These are phyloP conservation scores for Limonius californicus DNA, from an alignment of 1,140 invertebrate genomes.

Conservation along the genomic window DNA sequence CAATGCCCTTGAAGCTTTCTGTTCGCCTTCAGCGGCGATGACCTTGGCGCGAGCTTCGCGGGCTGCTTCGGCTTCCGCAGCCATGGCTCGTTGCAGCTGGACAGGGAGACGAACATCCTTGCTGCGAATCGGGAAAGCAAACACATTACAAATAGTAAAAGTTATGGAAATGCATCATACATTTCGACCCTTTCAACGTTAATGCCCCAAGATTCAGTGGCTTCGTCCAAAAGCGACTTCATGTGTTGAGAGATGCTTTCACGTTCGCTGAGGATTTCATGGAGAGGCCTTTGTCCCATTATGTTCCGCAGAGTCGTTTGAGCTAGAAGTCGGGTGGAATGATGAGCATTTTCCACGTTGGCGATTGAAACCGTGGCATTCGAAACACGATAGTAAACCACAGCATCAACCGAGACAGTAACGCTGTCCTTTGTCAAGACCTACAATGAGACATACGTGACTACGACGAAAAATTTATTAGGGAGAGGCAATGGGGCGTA, in stretches of 20 bases:
- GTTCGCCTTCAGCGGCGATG: constrained; percentile 80
- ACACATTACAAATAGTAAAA: background rate
- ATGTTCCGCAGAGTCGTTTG: constrained; percentile 92
- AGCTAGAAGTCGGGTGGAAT: constrained; percentile 83
- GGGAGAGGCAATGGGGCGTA: too few relatives aligned
- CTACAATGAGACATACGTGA: constrained; percentile 48
- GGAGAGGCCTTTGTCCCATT: constrained; percentile 90
- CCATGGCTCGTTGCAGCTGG: constrained; percentile 87
- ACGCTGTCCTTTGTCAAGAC: constrained; percentile 92
- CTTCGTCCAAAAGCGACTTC: constrained; percentile 82
- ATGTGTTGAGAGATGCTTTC: constrained; percentile 88
- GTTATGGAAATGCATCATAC: constrained; percentile 56
- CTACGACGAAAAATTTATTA: too few relatives aligned
- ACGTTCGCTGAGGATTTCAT: constrained; percentile 92
- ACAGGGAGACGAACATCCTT: constrained; percentile 89
- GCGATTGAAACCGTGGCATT: constrained; percentile 95
- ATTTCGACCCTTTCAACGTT: constrained; percentile 96
- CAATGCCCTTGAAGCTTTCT: constrained; percentile 83
- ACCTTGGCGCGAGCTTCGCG: constrained; percentile 71
- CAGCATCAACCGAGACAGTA: constrained; percentile 91
- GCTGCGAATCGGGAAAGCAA: constrained; percentile 51
- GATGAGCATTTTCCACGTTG: constrained; percentile 95
- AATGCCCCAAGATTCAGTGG: constrained; percentile 94
- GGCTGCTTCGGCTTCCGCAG: constrained; percentile 85
- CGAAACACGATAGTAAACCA: constrained; percentile 90